Percentiles rank a stretch among this genome's conserved stretches.
These are phyloP conservation scores for Sinhomidia bicolor DNA, from an alignment of 2,888 invertebrate genomes.

Conservation along the genomic window DNA sequence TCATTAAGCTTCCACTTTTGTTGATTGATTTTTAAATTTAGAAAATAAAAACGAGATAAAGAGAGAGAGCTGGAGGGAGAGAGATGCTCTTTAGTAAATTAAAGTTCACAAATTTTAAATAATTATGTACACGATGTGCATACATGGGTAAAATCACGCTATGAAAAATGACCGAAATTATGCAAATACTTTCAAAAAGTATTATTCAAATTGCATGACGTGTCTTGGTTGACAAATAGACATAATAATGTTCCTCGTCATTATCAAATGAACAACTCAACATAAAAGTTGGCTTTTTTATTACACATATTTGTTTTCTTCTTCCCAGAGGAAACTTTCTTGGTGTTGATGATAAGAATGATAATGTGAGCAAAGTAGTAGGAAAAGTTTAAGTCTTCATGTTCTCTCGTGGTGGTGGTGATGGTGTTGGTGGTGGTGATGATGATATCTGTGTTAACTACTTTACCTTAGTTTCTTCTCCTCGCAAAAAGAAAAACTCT, in stretches of 20 bases:
- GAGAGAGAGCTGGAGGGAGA: too few species aligned
- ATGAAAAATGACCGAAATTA: too few species aligned
- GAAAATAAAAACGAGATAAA: too few species aligned
- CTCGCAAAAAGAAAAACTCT: too few species aligned
- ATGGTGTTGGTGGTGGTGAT: not conserved
- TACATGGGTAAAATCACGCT: too few species aligned
- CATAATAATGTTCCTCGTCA: not conserved
- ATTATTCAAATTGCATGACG: not conserved
- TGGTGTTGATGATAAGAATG: not conserved
- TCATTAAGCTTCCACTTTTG: not conserved
- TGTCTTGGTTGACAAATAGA: constrained; percentile 22
- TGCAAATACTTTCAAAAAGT: too few species aligned
- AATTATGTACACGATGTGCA: not conserved
- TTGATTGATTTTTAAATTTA: too few species aligned
- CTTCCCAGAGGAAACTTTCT: not conserved
- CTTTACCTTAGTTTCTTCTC: not conserved
- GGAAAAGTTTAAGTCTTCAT: not conserved
- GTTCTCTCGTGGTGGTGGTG: not conserved
- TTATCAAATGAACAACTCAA: constrained; percentile 8
- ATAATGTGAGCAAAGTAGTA: not conserved
- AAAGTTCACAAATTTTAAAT: too few species aligned
- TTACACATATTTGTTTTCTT: not conserved
- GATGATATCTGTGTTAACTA: not conserved
- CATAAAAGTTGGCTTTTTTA: not conserved
- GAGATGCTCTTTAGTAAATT: too few species aligned